phyloP scores from a whole-genome alignment of 2,888 invertebrate genomes.

The Encarsia formosa region DNA sequence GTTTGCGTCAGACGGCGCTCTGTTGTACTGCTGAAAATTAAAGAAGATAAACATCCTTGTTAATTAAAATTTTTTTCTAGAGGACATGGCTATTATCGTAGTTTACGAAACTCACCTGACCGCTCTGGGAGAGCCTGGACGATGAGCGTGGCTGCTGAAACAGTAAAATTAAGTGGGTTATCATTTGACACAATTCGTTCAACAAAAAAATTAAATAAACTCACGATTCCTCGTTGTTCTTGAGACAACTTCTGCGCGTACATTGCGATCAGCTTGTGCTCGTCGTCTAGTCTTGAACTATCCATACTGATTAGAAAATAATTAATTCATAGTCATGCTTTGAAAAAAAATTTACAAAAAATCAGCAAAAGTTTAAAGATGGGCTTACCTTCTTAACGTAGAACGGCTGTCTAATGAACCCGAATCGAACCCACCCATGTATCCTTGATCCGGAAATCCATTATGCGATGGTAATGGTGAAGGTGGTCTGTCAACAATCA shows the following conservation, averaged over 20 bases:
- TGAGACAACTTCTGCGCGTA: slow-evolving; percentile 95
- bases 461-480: slow-evolving; percentile 91
- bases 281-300: slow-evolving; percentile 67
- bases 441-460: slow-evolving; percentile 75
- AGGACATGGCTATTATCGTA: background rate
- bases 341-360: background rate
- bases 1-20: slow-evolving; percentile 70
- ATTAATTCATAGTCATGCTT: background rate
- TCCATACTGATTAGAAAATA: slow-evolving; percentile 41
- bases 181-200: too few relatives aligned
- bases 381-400: slow-evolving; percentile 55
- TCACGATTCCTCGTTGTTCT: slow-evolving; percentile 72
- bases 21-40: slow-evolving; percentile 53
- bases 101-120: slow-evolving; percentile 42
- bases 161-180: background rate
- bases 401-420: slow-evolving; percentile 71
- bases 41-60: background rate
- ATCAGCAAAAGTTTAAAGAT: too few relatives aligned
- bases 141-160: slow-evolving; percentile 40
- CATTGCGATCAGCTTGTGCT: slow-evolving; percentile 92
- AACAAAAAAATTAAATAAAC: too few relatives aligned
- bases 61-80: too few relatives aligned
- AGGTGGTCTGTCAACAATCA: slow-evolving; percentile 65
- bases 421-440: slow-evolving; percentile 68
- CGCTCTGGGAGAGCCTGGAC: slow-evolving; percentile 47